Evolutionary conservation across 1,140 invertebrate species (phyloP).

Genomic region (Mizuhopecten yessoensis): DNA sequence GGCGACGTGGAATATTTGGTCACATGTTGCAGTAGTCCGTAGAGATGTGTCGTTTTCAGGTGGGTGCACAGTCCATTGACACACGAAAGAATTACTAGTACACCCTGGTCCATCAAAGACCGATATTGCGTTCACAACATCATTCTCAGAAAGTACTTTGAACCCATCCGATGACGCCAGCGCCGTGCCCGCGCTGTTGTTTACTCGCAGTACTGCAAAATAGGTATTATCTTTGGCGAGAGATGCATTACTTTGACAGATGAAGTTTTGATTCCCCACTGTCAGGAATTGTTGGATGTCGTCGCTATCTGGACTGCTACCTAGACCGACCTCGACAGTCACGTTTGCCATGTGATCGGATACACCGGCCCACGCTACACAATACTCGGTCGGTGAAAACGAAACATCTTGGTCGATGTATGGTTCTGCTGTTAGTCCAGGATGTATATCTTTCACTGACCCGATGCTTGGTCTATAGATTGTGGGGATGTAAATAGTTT

Average conservation of each 20-base stretch:
- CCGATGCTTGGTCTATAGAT: slow-evolving; percentile 55
- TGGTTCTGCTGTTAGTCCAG: not conserved
- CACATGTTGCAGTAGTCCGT: not conserved
- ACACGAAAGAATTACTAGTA: not conserved
- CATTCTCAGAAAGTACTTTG: not conserved
- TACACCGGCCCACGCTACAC: slow-evolving; percentile 66
- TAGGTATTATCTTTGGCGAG: not conserved
- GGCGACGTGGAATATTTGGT: not conserved
- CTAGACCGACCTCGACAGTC: slow-evolving; percentile 60
- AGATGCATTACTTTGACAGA: not conserved
- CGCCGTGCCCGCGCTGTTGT: not conserved
- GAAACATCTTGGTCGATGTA: slow-evolving; percentile 58
- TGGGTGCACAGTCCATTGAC: not conserved
- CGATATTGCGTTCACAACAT: not conserved
- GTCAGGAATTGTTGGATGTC: slow-evolving; percentile 50
- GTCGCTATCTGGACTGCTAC: slow-evolving; percentile 51
- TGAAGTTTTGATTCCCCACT: not conserved
- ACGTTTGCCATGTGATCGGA: slow-evolving; percentile 60
- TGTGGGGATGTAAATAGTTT: slow-evolving; percentile 58
- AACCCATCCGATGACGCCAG: not conserved
- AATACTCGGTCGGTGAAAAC: slow-evolving; percentile 49
- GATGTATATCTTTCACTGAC: slow-evolving; percentile 56
- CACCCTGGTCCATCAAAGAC: not conserved
- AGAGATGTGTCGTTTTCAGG: not conserved
- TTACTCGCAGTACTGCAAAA: not conserved